Evolutionary conservation across 1,140 invertebrate species (phyloP), one percentile per base, ranked within the genome.

Genomic region (Drosophila jambulina): DNA sequence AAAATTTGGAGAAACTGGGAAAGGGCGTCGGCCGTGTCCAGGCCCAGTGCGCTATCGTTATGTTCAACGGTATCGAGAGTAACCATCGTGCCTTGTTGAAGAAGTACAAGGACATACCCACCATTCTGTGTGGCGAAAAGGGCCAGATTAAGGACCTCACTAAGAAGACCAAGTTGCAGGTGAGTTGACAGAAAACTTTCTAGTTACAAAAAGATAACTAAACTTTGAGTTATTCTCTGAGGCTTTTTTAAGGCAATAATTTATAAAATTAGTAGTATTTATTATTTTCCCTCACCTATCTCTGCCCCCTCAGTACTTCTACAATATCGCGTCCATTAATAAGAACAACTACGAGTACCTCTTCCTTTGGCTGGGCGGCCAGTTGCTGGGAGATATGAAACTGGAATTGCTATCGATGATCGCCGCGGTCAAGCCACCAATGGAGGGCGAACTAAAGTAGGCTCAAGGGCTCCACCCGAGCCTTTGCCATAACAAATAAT

Each of bases 11-110:
- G 42, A 43, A 43, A 4, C 12, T 34, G 4, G 4, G 12, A 5
- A 10, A 21, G 42, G n/a, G 10, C 19, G 4, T 4, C 10, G 42
- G 10, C 2, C 2, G 10, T 3, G 10, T 21, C 4, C 15, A 4
- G 46, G 4, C 17, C 1, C 25, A 49, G 2, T n/a, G 46, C 25
- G 17, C 0, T 0, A 0, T 49, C 1, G 7, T 49, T 2, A 10
- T 49, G 17, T 49, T 27, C 9, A 8, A 49, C 4, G 6, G 2
- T 5, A 4, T 5, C 1, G 1, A 10, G 8, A 49, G 25, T 27
- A 9, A n/a, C 10, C 17, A 49, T 12, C 0, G 0, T 0, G 9
- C 15, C 2, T 0, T 27, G 17, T 9, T 27, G 2, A 27, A 29
- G 9, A 10, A n/a, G 2, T 49, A 27, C 23, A n/a, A 3, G 15